Evolutionary conservation across 1,140 invertebrate genomes (phyloP).

Genomic region (Ctenoplectra terminalis): DNA sequence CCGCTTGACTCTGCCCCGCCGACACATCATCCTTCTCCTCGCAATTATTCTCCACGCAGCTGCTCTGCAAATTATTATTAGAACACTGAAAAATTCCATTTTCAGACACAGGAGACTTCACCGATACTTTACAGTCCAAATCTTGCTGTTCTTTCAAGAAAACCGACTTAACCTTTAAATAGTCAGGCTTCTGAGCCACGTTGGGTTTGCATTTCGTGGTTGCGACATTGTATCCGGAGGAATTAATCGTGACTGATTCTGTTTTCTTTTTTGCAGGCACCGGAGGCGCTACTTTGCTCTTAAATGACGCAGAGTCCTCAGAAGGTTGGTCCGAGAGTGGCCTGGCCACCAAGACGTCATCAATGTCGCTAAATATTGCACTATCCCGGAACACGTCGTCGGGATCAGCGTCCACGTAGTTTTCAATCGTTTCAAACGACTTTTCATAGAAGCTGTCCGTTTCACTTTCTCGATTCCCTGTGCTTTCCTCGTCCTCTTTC

Average conservation of each 20-base stretch:
- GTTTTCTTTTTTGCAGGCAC: slow-evolving; percentile 74
- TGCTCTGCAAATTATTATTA: slow-evolving; percentile 4
- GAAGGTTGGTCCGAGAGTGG: neutral
- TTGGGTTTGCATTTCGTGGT: slow-evolving; percentile 55
- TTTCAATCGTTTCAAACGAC: slow-evolving; percentile 90
- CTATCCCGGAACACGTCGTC: slow-evolving; percentile 91
- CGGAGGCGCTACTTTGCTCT: slow-evolving; percentile 75
- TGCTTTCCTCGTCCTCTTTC: slow-evolving; percentile 41
- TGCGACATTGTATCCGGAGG: neutral
- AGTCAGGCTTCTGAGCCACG: slow-evolving; percentile 74
- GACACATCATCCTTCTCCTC: slow-evolving; percentile 76
- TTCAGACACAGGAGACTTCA: neutral
- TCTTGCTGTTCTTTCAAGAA: slow-evolving; percentile 23
- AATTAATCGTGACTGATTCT: neutral
- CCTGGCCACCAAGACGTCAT: slow-evolving; percentile 78
- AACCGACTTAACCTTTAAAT: slow-evolving; percentile 62
- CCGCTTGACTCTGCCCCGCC: slow-evolving; percentile 79
- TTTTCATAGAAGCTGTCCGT: slow-evolving; percentile 89
- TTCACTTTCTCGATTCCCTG: slow-evolving; percentile 75
- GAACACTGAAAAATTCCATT: slow-evolving; percentile 3
- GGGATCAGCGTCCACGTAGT: slow-evolving; percentile 80
- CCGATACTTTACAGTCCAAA: slow-evolving; percentile 10
- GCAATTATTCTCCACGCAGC: slow-evolving; percentile 19
- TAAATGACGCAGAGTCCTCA: slow-evolving; percentile 42
- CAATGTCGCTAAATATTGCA: slow-evolving; percentile 91